Evolutionary conservation across 2,888 invertebrate species (phyloP).

Genomic region (Epistrophella euchroma): DNA sequence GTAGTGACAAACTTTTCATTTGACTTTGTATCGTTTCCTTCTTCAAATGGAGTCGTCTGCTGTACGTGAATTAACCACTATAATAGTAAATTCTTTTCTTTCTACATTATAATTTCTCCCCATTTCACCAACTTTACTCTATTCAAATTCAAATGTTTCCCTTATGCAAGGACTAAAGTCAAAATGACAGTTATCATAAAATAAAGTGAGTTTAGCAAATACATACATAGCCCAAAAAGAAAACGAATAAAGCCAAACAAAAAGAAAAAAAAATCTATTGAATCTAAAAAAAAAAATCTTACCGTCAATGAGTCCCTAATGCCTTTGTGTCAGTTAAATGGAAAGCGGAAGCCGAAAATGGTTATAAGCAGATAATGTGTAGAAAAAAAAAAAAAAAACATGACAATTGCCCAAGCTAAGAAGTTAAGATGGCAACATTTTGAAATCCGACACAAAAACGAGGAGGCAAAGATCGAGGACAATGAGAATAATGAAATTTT

Average conservation of each 20-base stretch:
- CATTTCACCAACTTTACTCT: constrained; percentile 7
- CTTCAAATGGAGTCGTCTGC: constrained; percentile 15
- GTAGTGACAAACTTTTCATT: constrained; percentile 43
- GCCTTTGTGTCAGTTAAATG: constrained; percentile 60
- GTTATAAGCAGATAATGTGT: constrained; percentile 71
- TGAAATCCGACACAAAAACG: constrained; percentile 16
- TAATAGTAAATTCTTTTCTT: constrained; percentile 10
- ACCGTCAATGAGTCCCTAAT: constrained; percentile 66
- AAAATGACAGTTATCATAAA: constrained; percentile 58
- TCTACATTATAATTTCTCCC: not conserved
- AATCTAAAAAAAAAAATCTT: constrained; percentile 25
- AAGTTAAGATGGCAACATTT: constrained; percentile 23
- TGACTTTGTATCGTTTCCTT: not conserved
- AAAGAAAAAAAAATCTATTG: constrained; percentile 18
- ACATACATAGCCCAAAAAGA: constrained; percentile 4
- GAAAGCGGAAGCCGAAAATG: constrained; percentile 70
- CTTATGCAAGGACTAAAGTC: constrained; percentile 52
- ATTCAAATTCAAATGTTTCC: constrained; percentile 42
- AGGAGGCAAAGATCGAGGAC: constrained; percentile 12
- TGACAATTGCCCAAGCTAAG: constrained; percentile 55
- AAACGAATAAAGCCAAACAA: constrained; percentile 9
- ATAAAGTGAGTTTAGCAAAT: constrained; percentile 50
- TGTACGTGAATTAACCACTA: constrained; percentile 22
- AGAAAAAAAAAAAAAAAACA: constrained; percentile 64
- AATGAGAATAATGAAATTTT: constrained; percentile 38